Evolutionary conservation across 2,113 vertebrate species (phyloP).

Genomic region (Geothlypis trichas): DNA sequence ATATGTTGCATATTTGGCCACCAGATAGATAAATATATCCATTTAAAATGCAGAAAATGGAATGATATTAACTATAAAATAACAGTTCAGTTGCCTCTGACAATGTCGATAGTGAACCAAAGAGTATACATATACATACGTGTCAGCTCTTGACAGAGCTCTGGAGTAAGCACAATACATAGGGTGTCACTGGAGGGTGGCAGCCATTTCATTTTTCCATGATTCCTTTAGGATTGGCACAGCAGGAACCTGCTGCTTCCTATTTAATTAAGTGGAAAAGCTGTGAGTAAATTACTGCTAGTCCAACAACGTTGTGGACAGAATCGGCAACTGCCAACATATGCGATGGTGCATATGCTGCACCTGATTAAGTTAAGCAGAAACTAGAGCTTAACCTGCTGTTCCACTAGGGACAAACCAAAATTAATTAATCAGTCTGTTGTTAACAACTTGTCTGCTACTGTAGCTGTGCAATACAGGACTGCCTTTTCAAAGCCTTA

Average conservation of each 20-base stretch:
- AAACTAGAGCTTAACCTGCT: constrained; percentile 44
- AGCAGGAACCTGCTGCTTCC: constrained; percentile 71
- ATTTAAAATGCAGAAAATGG: constrained; percentile 2
- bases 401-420: constrained; percentile 34
- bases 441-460: constrained; percentile 43
- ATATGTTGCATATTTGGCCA: constrained; percentile 56
- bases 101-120: background rate
- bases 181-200: background rate
- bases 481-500: constrained; percentile 16
- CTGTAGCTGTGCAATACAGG: background rate
- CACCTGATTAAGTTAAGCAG: constrained; percentile 61
- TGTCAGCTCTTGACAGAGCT: background rate
- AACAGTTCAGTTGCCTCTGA: background rate
- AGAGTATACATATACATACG: background rate
- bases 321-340: constrained; percentile 51
- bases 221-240: constrained; percentile 44
- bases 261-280: constrained; percentile 73
- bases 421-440: constrained; percentile 32
- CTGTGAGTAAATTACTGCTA: constrained; percentile 54
- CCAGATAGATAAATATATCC: constrained; percentile 23
- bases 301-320: constrained; percentile 43
- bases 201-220: constrained; percentile 38
- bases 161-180: background rate
- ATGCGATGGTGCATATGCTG: constrained; percentile 13
- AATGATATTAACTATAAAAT: background rate